Percentiles rank a stretch among this genome's conserved stretches.
Evolutionary conservation across 1,140 invertebrate species (phyloP).

Genomic region (Stenopsyche tienmushanensis): DNA sequence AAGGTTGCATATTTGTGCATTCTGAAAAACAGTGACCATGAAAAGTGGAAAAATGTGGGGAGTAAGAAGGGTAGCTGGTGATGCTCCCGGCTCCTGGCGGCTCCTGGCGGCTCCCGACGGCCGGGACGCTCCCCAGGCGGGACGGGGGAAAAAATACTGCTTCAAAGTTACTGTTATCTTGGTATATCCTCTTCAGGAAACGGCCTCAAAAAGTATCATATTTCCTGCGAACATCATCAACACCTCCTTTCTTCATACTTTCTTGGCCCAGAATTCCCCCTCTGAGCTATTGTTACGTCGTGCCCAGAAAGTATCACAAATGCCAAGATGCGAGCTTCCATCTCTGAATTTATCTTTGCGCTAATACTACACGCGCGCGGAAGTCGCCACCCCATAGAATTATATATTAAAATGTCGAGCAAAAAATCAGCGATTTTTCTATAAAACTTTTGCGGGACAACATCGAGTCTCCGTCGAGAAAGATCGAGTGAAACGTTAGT

Average conservation of each 20-base stretch:
- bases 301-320: constrained; percentile 52
- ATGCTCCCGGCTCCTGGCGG: constrained; percentile 22
- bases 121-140: constrained; percentile 25
- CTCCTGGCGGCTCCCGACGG: constrained; percentile 27
- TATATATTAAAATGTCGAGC: constrained; percentile 34
- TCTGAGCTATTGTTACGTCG: constrained; percentile 57
- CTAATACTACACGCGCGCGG: constrained; percentile 40
- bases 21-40: constrained; percentile 19
- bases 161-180: constrained; percentile 58
- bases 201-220: constrained; percentile 50
- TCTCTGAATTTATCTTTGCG: constrained; percentile 49
- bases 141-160: constrained; percentile 39
- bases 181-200: constrained; percentile 58
- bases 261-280: constrained; percentile 53
- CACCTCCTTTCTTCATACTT: constrained; percentile 44
- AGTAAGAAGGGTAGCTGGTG: constrained; percentile 5
- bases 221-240: constrained; percentile 39
- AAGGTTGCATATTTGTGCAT: too few relatives aligned
- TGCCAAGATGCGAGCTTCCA: constrained; percentile 48
- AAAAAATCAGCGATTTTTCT: constrained; percentile 54
- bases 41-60: constrained; percentile 27
- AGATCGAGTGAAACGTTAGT: constrained; percentile 18
- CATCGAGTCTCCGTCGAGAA: not conserved
- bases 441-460: constrained; percentile 25
- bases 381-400: not conserved